Conservation (phyloP, 2,888 invertebrate genomes). For the Craniophora ligustri region DNA sequence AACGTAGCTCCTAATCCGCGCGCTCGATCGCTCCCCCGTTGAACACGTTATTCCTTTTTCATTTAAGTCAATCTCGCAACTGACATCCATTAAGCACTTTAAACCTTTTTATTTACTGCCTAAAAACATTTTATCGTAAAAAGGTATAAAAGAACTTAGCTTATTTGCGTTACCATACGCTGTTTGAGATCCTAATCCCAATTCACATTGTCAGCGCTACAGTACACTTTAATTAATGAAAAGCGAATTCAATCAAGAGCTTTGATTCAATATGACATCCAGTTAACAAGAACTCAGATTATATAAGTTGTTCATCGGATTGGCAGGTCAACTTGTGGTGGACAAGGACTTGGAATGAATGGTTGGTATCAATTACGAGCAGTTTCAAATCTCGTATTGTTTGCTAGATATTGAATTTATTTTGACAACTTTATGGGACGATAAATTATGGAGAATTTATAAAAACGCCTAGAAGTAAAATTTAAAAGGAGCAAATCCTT, state of each 20-base stretch:
- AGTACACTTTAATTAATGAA: constrained; percentile 10
- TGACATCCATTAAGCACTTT: constrained; percentile 16
- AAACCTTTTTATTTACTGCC: constrained; percentile 17
- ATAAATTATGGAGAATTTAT: no score
- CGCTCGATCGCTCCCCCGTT: constrained; percentile 2
- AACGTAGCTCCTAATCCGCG: neutral
- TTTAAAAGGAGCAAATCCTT: no score
- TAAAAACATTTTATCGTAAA: constrained; percentile 32
- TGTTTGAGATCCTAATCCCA: neutral
- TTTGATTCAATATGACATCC: neutral
- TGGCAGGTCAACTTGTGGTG: constrained; percentile 5
- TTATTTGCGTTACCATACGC: neutral
- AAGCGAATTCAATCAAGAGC: neutral
- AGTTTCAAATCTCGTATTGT: constrained; percentile 13
- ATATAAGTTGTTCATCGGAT: neutral
- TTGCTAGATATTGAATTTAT: constrained; percentile 4
- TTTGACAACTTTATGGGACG: constrained; percentile 3
- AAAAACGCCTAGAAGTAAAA: no score
- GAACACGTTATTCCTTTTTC: constrained; percentile 18
- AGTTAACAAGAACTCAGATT: neutral
- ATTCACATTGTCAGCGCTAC: neutral
- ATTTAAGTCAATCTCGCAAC: constrained; percentile 8
- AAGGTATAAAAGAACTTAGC: constrained; percentile 10
- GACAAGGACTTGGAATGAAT: constrained; percentile 3
- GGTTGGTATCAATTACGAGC: constrained; percentile 19